phyloP scores from a whole-genome alignment of 2,113 vertebrate species.

The Amblyornis subalaris region DNA sequence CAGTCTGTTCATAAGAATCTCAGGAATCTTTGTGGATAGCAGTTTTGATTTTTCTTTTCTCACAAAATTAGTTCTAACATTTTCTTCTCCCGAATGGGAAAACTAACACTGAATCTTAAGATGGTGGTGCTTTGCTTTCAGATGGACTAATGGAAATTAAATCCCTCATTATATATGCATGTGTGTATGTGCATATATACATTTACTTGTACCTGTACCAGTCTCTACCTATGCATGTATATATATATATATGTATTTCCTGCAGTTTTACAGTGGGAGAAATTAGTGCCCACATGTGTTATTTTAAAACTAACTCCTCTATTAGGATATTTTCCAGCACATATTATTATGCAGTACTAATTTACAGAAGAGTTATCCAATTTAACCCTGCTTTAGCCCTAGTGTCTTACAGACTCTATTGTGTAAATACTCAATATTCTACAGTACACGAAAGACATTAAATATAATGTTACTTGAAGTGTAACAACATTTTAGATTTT shows the following conservation, averaged over 20 bases:
- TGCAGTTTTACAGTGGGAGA: neutral
- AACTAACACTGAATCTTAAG: slow-evolving; percentile 14
- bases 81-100: neutral
- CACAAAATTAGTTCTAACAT: slow-evolving; percentile 68
- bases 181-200: neutral
- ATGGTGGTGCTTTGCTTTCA: slow-evolving; percentile 37
- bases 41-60: slow-evolving; percentile 64
- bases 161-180: slow-evolving; percentile 25
- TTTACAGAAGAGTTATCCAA: slow-evolving; percentile 41
- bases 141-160: slow-evolving; percentile 58
- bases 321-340: neutral
- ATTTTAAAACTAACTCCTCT: slow-evolving; percentile 5
- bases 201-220: neutral
- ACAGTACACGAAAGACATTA: slow-evolving; percentile 49
- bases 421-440: slow-evolving; percentile 47
- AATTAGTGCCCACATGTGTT: neutral
- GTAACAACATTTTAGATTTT: slow-evolving; percentile 68
- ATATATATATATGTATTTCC: neutral
- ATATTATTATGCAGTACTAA: neutral
- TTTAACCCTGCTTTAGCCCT: slow-evolving; percentile 54
- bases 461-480: slow-evolving; percentile 66
- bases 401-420: slow-evolving; percentile 46
- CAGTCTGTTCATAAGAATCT: slow-evolving; percentile 78
- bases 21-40: slow-evolving; percentile 73
- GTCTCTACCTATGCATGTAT: neutral